Percentiles rank a stretch among this genome's conserved stretches.
Evolutionary conservation across 2,113 vertebrate species (phyloP).

Genomic region (Psettodes erumei): DNA sequence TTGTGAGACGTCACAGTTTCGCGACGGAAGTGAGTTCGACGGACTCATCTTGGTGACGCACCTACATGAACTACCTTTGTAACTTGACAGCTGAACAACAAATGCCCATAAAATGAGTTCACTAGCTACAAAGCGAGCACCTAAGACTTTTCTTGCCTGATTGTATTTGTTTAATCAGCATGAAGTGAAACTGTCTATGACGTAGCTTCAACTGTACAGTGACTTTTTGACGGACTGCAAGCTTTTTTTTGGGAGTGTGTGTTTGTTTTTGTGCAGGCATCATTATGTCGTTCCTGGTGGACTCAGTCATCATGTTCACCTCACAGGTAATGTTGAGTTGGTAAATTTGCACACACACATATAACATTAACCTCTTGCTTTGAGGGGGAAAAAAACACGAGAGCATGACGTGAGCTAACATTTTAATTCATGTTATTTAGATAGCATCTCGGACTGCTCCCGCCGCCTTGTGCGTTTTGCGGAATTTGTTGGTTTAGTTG

Average conservation of each 20-base stretch:
- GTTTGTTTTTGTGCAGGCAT: neutral
- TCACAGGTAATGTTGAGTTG: constrained; percentile 88
- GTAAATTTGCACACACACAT: neutral
- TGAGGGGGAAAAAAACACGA: too few relatives aligned
- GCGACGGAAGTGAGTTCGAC: constrained; percentile 58
- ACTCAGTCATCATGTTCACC: constrained; percentile 94
- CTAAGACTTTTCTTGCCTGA: neutral
- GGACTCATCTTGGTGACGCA: constrained; percentile 54
- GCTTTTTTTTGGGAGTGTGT: constrained; percentile 17
- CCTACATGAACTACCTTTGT: neutral
- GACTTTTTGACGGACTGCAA: neutral
- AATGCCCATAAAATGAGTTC: constrained; percentile 22
- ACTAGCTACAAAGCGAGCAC: neutral
- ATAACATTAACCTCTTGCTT: neutral
- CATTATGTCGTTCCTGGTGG: constrained; percentile 93
- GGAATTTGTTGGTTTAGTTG: neutral
- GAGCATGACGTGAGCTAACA: too few relatives aligned
- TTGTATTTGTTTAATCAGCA: neutral
- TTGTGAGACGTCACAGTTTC: constrained; percentile 38
- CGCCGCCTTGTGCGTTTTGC: too few relatives aligned
- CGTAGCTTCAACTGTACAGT: neutral
- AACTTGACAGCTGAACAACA: constrained; percentile 53
- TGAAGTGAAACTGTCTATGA: constrained; percentile 34
- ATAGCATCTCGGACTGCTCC: neutral
- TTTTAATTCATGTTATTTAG: neutral